A percentile compares a stretch with the other conserved stretches of the same genome.
phyloP scores from a whole-genome alignment of 2,888 invertebrate species.

The Slavum lentiscoides region DNA sequence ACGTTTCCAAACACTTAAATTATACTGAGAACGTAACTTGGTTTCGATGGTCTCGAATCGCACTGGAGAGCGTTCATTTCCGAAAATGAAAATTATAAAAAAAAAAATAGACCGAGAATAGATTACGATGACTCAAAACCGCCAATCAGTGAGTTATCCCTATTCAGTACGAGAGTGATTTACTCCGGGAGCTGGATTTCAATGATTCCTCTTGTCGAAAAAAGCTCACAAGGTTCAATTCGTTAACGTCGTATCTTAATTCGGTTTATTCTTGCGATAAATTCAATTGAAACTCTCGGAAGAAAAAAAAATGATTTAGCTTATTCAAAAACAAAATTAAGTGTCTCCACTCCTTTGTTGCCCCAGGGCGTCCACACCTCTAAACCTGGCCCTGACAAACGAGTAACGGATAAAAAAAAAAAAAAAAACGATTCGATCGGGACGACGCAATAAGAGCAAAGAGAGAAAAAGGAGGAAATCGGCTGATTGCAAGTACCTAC shows the following conservation, averaged over 20 bases:
- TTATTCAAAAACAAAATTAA: not conserved
- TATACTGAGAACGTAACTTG: not conserved
- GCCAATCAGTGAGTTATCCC: not conserved
- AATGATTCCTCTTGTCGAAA: constrained; percentile 27
- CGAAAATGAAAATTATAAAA: constrained; percentile 8
- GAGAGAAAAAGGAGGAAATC: too few species aligned
- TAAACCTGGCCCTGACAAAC: not conserved
- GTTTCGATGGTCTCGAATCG: constrained; percentile 14
- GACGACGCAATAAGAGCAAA: too few species aligned
- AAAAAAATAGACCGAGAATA: too few species aligned
- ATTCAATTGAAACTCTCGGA: too few species aligned
- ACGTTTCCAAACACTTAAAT: constrained; percentile 8
- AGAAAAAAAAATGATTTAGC: not conserved
- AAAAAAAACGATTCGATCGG: too few species aligned
- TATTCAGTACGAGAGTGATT: not conserved
- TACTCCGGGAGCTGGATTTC: not conserved
- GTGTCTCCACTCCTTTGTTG: not conserved
- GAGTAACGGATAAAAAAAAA: too few species aligned
- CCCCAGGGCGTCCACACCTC: not conserved
- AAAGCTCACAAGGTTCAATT: not conserved
- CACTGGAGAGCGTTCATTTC: constrained; percentile 9
- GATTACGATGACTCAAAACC: not conserved
- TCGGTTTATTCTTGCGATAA: not conserved
- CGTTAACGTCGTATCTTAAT: not conserved
- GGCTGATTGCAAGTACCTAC: too few species aligned